Evolutionary conservation across 1,140 invertebrate genomes (phyloP).

Genomic region (Drosophila pallidifrons): DNA sequence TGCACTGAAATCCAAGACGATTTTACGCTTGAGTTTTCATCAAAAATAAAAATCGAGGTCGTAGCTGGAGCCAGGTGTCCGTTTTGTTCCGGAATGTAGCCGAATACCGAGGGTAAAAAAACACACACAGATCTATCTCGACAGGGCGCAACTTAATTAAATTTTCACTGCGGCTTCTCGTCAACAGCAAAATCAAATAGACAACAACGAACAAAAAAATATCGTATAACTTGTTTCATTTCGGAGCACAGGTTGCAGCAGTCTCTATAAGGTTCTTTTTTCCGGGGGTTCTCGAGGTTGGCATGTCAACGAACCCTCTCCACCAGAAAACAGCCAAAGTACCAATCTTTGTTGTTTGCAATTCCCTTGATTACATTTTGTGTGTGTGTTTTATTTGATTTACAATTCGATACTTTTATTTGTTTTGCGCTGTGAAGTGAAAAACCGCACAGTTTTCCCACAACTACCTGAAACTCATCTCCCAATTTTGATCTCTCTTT

Average conservation of each 20-base stretch:
- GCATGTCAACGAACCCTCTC: constrained; percentile 68
- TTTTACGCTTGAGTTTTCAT: constrained; percentile 66
- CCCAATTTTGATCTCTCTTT: not conserved
- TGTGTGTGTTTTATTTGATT: constrained; percentile 23
- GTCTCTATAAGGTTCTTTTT: constrained; percentile 44
- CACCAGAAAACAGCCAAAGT: no score
- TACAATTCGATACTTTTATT: constrained; percentile 78
- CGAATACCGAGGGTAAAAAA: constrained; percentile 17
- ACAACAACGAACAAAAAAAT: constrained; percentile 60
- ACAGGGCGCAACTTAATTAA: constrained; percentile 75
- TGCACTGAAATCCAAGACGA: constrained; percentile 77
- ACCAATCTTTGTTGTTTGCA: constrained; percentile 50
- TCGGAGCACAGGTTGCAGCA: constrained; percentile 52
- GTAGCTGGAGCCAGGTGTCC: constrained; percentile 34
- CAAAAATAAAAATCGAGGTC: constrained; percentile 5
- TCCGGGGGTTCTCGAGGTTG: constrained; percentile 38
- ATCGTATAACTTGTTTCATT: constrained; percentile 81
- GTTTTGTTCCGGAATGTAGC: constrained; percentile 41
- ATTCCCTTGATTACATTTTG: constrained; percentile 74
- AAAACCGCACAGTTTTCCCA: constrained; percentile 74
- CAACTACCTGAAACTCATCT: constrained; percentile 39
- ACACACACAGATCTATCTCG: constrained; percentile 8
- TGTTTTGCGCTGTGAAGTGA: constrained; percentile 58
- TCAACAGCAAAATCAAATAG: constrained; percentile 69
- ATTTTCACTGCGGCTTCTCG: constrained; percentile 83